Base-by-base conservation (phyloP, 2,113 vertebrate genomes). In the Strix uralensis region DNA sequence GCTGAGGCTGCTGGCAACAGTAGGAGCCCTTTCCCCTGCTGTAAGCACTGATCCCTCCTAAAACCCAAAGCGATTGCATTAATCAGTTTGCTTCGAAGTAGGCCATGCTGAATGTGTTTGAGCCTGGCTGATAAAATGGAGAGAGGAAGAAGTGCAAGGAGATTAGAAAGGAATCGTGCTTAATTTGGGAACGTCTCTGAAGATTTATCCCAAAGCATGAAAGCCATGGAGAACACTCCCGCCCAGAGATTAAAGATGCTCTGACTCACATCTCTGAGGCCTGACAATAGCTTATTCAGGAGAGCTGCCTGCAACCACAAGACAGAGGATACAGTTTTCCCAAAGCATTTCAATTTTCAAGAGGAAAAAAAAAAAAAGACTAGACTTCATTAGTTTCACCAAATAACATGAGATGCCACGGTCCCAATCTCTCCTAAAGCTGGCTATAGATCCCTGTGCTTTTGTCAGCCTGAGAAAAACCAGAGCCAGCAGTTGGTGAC, bases 111-210 rank as follows among this genome's bases (percentile, higher is more conserved):
- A 95, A 96, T 96, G 85, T 86, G 51, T 86, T 96, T 92, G 93
- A 97, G 96, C 84, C 84, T 18, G n/a, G 87, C 74, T 96, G 95
- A 94, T 94, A 94, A 96, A 97, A 94, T 72, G 67, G 85, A 78
- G 94, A 94, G 85, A 96, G 95, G 94, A 95, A 96, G 95, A 94
- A 95, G 69, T 84, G 91, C 96, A 82, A 96, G 95, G 95, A 97
- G 97, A 96, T 97, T 97, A 97, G 94, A 97, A 96, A 96, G n/a
- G 81, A 97, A 96, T 97, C 51, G 2, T 94, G 79, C 93, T 97
- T 97, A 95, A 97, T 97, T 97, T 97, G 97, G 89, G 95, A 93
- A 96, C 29, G 67, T 97, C 94, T 96, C 95, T 96, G 81, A 97
- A 95, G 97, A 95, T 96, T 97, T 95, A 96, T 88, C 92, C 81